Conservation (phyloP, 1,140 invertebrate species). For the Pteromalus puparum region DNA sequence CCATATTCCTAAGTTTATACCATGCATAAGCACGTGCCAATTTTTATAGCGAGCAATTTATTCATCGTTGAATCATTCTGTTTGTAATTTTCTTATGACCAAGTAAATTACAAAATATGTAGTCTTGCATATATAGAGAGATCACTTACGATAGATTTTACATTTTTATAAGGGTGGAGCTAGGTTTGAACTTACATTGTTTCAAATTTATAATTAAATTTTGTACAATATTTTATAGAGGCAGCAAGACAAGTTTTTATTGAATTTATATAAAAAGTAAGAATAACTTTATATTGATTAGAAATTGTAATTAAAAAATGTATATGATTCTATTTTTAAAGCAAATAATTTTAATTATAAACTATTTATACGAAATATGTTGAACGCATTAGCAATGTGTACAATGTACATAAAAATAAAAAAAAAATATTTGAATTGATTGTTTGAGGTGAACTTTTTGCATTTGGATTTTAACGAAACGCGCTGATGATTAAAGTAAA, state of each 20-base stretch:
- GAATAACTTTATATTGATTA: not conserved
- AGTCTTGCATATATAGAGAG: not conserved
- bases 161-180: not conserved
- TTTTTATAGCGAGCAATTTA: not conserved
- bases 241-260: not conserved
- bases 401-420: slow-evolving; percentile 8
- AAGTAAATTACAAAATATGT: not conserved
- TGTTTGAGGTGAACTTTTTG: slow-evolving; percentile 45
- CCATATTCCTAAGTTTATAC: not conserved
- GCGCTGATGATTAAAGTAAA: not conserved
- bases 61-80: not conserved
- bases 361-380: slow-evolving; percentile 14
- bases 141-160: not conserved
- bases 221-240: slow-evolving; percentile 5
- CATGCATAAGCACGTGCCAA: not conserved
- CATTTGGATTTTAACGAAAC: slow-evolving; percentile 5
- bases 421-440: slow-evolving; percentile 10
- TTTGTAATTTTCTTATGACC: not conserved
- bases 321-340: slow-evolving; percentile 9
- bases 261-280: not conserved
- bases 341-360: not conserved
- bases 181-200: not conserved
- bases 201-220: not conserved
- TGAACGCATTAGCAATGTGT: not conserved
- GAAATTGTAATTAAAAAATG: not conserved